These are phyloP conservation scores for Corvus cornix DNA, from an alignment of 2,113 vertebrate genomes.

Conservation along the genomic window DNA sequence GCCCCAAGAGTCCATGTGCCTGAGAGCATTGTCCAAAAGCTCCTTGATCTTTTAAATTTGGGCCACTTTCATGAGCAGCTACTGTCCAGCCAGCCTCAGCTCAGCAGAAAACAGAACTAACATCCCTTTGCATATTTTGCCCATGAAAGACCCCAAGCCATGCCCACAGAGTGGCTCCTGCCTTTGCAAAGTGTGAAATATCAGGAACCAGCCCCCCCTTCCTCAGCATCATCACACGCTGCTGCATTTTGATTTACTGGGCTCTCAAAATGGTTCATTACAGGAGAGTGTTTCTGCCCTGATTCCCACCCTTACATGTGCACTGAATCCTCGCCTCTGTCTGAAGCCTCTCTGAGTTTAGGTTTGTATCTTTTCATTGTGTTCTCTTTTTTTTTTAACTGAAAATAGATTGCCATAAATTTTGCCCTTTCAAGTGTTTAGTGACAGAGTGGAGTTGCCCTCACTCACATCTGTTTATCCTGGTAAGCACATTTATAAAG, in stretches of 20 bases:
- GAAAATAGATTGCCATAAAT: constrained; percentile 31
- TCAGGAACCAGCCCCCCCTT: neutral
- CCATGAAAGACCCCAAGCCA: neutral
- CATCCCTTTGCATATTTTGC: neutral
- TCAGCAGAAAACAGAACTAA: neutral
- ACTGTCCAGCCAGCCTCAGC: neutral
- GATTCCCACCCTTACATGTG: neutral
- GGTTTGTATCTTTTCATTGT: neutral
- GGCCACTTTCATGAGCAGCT: neutral
- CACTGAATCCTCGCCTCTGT: neutral
- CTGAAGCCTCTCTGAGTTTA: neutral
- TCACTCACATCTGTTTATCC: constrained; percentile 61
- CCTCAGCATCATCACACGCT: neutral
- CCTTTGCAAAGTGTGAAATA: neutral
- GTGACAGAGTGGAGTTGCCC: constrained; percentile 31
- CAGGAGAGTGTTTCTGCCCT: neutral
- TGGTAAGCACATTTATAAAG: constrained; percentile 56
- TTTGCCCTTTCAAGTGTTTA: constrained; percentile 32
- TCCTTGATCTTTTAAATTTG: neutral
- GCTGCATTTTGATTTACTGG: neutral
- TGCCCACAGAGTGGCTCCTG: neutral
- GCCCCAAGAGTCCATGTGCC: too few relatives aligned
- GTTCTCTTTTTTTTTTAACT: neutral
- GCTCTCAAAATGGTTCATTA: neutral
- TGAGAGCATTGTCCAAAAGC: neutral